Evolutionary conservation across 1,140 invertebrate species (phyloP), one percentile per base, ranked within the genome.

Genomic region (Drosophila sturtevanti): DNA sequence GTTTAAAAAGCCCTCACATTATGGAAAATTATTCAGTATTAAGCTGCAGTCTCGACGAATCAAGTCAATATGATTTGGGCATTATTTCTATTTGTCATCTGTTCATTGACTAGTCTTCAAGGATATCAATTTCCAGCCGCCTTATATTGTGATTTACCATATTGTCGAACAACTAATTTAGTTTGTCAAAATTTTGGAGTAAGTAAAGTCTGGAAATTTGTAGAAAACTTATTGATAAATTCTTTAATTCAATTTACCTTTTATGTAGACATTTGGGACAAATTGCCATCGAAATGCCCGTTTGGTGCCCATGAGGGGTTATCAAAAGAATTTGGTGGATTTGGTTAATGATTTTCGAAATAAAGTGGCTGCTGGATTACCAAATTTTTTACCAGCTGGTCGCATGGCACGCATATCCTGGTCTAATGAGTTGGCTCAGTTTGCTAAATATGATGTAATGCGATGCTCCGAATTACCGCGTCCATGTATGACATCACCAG

Each of bases 371-470:
- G 18, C 4, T 18, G 77, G 77, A 6, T 51, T 72, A 37, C 52
- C 68, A 12, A 35, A 18, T 9, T 58, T 76, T 7, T 18, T 52
- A 31, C 68, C 72, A n/a, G 77, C 77, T 0, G 73, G 54, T 1
- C 64, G 73, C 9, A 77, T 79, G 77, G 64, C 68, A 1, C 60
- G 72, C 7, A 68, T 79, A 69, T n/a, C 6, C 12, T 79, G 77
- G 77, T 79, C 72, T n/a, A 22, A 22, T 0, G 77, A 79, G 37
- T 58, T 79, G 27, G 68, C 67, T 12, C 10, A 31, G 0, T 76
- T 79, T 35, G 68, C 77, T 0, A n/a, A 34, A 6, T 34, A 65
- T 5, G 63, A 66, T 34, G 52, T 76, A 0, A 24, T 21, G 9
- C 44, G 18, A 5, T 79, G 77, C 7, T 0, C 4, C 0, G 34